Evolutionary conservation across 2,797 vertebrate species (phyloP), one percentile per base, ranked within the genome.

Genomic region (Sternarchorhynchus goeldii): DNA sequence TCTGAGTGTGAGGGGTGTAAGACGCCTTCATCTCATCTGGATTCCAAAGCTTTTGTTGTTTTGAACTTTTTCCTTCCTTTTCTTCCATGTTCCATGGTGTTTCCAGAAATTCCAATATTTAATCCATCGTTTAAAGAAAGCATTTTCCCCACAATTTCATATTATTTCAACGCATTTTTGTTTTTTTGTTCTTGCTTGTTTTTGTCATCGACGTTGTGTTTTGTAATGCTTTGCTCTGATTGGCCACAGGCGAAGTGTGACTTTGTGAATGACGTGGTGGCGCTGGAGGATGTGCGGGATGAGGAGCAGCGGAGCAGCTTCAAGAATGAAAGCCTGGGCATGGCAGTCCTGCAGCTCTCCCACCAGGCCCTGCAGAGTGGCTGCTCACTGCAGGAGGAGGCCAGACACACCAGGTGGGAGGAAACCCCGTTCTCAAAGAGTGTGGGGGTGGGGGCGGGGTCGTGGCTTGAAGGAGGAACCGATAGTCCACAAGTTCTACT

Each of bases 311-410:
- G 91, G 1, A 93, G 91, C 82, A 87, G 86, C 71, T 96, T 96
- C 82, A 95, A 96, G 90, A 96, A 96, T 0, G 97, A 99, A 78
- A 95, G 96, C 69, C 77, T 99, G 84, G 97, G 96, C 10, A 96
- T 99, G 96, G 96, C 97, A 0, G 95, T 98, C 6, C 93, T 98
- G 4, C 95, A 98, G 59, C 93, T 99, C 0, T 96, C 94, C 0
- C 93, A 98, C 76, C 88, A 93, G 0, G 93, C 96, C 4, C 66
- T 96, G 29, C 81, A 81, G 8, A 92, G 78, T 0, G 86, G 87
- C 0, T 20, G 91, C 17, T 93, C 93, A 25, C 87, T 98, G 41
- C 91, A 95, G 82, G 94, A 95, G 0, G 94, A 94, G 83, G 93
- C 95, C 14, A 88, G 90, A 66, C 93, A 93, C 78, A 88, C 88